A percentile compares a stretch with the other conserved stretches of the same genome.
Conservation (phyloP, 1,140 invertebrate species). For the Brachionus plicatilis region DNA sequence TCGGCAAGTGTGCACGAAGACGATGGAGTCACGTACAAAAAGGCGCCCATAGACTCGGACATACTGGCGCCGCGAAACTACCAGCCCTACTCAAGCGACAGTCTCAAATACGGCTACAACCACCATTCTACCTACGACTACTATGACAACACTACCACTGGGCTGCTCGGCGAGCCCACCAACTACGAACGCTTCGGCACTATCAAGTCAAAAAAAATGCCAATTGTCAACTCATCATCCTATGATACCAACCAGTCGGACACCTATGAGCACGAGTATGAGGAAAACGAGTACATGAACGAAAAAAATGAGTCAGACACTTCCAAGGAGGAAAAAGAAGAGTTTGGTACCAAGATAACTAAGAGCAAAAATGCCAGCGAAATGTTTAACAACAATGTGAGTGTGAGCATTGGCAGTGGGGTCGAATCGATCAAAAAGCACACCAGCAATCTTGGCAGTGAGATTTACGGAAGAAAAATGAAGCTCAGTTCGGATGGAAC, state of each 20-base stretch:
- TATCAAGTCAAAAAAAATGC: constrained; percentile 4
- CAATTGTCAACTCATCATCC: neutral
- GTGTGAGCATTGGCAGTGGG: constrained; percentile 32
- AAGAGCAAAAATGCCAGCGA: constrained; percentile 23
- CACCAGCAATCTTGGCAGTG: neutral
- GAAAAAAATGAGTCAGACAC: neutral
- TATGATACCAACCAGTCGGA: neutral
- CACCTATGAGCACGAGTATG: neutral
- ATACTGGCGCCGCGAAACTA: neutral
- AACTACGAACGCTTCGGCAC: constrained; percentile 10
- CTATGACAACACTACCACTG: constrained; percentile 10
- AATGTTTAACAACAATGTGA: constrained; percentile 36
- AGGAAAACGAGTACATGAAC: constrained; percentile 16
- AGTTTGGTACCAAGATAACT: neutral
- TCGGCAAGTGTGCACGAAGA: neutral
- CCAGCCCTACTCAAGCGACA: neutral
- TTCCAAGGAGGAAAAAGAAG: constrained; percentile 13
- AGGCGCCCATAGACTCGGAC: constrained; percentile 20
- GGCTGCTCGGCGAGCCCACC: neutral
- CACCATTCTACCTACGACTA: neutral
- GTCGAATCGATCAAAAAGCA: constrained; percentile 32
- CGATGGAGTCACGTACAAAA: constrained; percentile 18
- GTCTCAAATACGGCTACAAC: constrained; percentile 8
- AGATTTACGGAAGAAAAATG: neutral
- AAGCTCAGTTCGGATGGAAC: constrained; percentile 5